These are phyloP conservation scores for Perizoma flavofasciatum DNA, from an alignment of 2,888 invertebrate genomes.

Conservation along the genomic window DNA sequence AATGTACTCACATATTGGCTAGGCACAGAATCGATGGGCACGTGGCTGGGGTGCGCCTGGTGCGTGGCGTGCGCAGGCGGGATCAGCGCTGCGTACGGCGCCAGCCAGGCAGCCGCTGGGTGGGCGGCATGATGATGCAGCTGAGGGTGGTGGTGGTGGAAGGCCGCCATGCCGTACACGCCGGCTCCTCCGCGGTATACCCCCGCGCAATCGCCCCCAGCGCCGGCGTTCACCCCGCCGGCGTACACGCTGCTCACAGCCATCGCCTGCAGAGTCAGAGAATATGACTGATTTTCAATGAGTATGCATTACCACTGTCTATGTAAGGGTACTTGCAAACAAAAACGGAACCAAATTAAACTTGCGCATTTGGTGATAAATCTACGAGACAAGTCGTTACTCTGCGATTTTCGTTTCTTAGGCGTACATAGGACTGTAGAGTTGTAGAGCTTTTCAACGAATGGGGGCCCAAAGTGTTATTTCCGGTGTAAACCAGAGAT, in stretches of 20 bases:
- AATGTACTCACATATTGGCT: constrained; percentile 76
- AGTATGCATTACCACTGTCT: constrained; percentile 34
- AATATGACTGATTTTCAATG: constrained; percentile 36
- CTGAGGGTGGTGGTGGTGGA: constrained; percentile 75
- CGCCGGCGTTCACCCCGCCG: constrained; percentile 65
- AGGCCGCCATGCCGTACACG: constrained; percentile 75
- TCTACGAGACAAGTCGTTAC: no score
- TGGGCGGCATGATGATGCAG: constrained; percentile 73
- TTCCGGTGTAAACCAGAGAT: background rate
- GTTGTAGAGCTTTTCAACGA: no score
- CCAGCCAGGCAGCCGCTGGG: constrained; percentile 74
- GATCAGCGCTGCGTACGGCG: constrained; percentile 74
- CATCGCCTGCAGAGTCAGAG: constrained; percentile 60
- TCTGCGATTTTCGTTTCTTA: background rate
- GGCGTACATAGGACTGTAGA: no score
- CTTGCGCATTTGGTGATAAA: background rate
- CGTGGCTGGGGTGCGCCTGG: constrained; percentile 70
- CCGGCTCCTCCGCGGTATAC: constrained; percentile 75
- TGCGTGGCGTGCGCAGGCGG: constrained; percentile 70
- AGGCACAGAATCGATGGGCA: constrained; percentile 78
- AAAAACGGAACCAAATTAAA: constrained; percentile 1
- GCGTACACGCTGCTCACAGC: constrained; percentile 76
- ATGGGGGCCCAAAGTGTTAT: background rate
- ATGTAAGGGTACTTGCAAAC: constrained; percentile 27
- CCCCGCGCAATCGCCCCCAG: constrained; percentile 69